These are phyloP conservation scores for Bombyx huttoni DNA, from an alignment of 2,888 invertebrate genomes.

Conservation along the genomic window DNA sequence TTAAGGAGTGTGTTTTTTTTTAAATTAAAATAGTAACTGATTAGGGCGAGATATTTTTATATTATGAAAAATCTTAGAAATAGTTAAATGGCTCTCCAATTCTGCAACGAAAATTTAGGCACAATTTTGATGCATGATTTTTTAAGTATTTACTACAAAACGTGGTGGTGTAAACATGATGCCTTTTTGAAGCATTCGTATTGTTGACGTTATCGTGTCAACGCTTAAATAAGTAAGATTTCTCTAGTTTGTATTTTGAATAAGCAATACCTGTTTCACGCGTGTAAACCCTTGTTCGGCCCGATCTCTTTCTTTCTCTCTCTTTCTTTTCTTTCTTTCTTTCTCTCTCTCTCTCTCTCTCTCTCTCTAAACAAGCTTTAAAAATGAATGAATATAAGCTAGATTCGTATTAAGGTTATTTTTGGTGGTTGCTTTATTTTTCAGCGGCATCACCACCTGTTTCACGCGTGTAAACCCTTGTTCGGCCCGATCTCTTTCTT, in stretches of 20 bases:
- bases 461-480: neutral
- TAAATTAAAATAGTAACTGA: constrained; percentile 34
- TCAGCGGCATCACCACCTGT: neutral
- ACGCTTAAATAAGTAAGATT: neutral
- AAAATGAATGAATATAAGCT: too few relatives aligned
- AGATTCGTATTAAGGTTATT: too few relatives aligned
- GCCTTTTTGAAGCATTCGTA: neutral
- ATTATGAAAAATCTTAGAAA: constrained; percentile 44
- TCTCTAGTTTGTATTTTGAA: neutral
- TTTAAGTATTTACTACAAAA: constrained; percentile 6
- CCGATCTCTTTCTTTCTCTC: neutral
- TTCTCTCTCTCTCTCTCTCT: too few relatives aligned
- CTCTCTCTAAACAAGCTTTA: too few relatives aligned
- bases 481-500: neutral
- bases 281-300: neutral
- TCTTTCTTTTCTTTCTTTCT: neutral
- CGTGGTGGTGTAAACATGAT: constrained; percentile 5
- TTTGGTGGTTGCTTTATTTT: too few relatives aligned
- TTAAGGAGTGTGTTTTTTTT: constrained; percentile 38
- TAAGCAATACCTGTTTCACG: neutral
- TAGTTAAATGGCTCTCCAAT: constrained; percentile 52
- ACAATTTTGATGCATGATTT: constrained; percentile 10
- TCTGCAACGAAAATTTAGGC: constrained; percentile 17
- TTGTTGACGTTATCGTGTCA: neutral
- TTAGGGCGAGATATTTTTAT: constrained; percentile 66